A percentile compares a stretch with the other conserved stretches of the same genome.
Evolutionary conservation across 2,113 vertebrate species (phyloP).

Genomic region (Rhynchomys soricoides): DNA sequence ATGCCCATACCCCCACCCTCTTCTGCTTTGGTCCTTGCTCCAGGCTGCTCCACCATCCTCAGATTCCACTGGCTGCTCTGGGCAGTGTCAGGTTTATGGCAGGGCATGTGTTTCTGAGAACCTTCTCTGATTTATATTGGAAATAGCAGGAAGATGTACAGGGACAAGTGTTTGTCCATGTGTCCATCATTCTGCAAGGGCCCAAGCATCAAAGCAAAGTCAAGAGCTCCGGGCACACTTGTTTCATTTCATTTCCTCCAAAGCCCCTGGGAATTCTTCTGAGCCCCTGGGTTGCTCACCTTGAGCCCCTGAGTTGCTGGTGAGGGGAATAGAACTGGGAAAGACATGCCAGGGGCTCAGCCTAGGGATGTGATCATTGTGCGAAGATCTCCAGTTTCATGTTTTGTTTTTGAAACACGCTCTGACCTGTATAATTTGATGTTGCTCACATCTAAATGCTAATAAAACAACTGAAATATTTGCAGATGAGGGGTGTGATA

Average conservation of each 20-base stretch:
- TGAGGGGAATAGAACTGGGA: not conserved
- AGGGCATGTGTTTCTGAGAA: constrained; percentile 53
- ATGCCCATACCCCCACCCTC: not conserved
- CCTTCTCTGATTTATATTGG: constrained; percentile 43
- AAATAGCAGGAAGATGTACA: constrained; percentile 63
- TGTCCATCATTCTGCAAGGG: not conserved
- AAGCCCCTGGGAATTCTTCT: not conserved
- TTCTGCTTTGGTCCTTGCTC: not conserved
- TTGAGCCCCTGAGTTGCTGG: not conserved
- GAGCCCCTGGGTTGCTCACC: not conserved
- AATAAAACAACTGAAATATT: constrained; percentile 65
- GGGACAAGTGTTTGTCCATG: constrained; percentile 48
- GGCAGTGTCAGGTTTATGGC: constrained; percentile 17
- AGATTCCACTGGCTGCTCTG: constrained; percentile 45
- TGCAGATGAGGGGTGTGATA: constrained; percentile 14
- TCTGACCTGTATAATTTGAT: constrained; percentile 67
- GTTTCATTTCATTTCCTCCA: not conserved
- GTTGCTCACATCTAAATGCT: constrained; percentile 56
- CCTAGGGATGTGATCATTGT: not conserved
- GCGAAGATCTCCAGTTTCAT: constrained; percentile 60
- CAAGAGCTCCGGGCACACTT: not conserved
- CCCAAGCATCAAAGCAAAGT: not conserved
- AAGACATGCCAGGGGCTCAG: not conserved
- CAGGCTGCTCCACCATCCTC: constrained; percentile 18
- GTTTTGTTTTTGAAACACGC: constrained; percentile 53